Evolutionary conservation across 2,113 vertebrate species (phyloP), one percentile per base, ranked within the genome.

Genomic region (Alces alces): DNA sequence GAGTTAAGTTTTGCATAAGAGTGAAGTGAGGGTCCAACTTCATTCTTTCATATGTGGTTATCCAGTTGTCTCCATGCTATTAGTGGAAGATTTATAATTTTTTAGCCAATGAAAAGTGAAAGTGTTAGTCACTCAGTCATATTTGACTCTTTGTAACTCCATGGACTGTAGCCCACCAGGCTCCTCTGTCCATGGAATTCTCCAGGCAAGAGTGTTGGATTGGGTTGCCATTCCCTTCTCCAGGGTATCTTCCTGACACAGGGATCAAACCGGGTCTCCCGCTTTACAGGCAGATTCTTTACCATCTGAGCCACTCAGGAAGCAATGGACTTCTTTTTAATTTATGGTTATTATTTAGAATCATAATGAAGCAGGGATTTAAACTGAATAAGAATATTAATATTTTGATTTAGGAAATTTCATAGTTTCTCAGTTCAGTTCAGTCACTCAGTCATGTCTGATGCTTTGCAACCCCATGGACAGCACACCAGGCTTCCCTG

Each of bases 61-160:
- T 36, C 0, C n/a, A 21, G 2, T 36, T 57, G 6, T 43, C 21
- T 73, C 3, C 5, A 2, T 39, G 9, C 4, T 6, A 33, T 76
- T n/a, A 66, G 9, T 19, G 64, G 4, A 73, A 96, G 17, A 95
- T 43, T 57, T 55, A 2, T 76, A 52, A 73, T 19, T 73, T 92
- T 96, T 14, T 7, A 86, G 0, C n/a, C n/a, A 70, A 36, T 36
- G 64, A 21, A 36, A 70, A 70, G 17, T 36, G n/a, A 70, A 70
- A 70, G 64, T 70, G n/a, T 70, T 36, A 70, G 2, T 21, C n/a
- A 36, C 4, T 70, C 64, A 36, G 17, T 70, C 64, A 36, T 70
- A 2, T 70, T 70, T 70, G n/a, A 70, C 16, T 70, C n/a, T 66
- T 36, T 70, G 64, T 70, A 36, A 21, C 64, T 70, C n/a, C 64